Base-by-base conservation (phyloP, 2,888 invertebrate species). In the Oxycera nigricornis region DNA sequence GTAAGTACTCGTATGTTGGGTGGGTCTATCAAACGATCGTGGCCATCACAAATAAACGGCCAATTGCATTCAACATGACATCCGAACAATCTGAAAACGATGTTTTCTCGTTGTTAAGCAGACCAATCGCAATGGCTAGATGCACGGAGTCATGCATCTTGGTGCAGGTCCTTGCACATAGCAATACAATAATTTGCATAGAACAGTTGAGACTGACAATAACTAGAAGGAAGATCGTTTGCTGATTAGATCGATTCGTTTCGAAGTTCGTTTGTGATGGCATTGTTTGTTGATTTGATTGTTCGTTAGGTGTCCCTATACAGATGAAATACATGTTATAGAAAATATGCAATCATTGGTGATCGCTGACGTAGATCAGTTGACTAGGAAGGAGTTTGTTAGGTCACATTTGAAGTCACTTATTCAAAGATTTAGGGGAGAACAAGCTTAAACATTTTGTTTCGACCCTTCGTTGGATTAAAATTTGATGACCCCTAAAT, bases 41-140 rank as follows among this genome's bases (percentile, higher is more conserved):
- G 31, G 55, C 46, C 55, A 24, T 22, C 65, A 39, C 55, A 67
- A 75, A 75, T 39, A 75, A 68, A 75, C 73, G 61, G 72, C 67
- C 67, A 73, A 75, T 75, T 75, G 73, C 75, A 75, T 65, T 73
- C 52, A 68, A 67, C 73, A 73, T 75, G 75, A 75, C 75, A 75
- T 73, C 55, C 30, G 30, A 65, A 75, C 75, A 75, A 75, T 73
- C 67, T 59, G 65, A 59, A 70, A 59, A 72, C 61, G 65, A 72
- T 75, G 74, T 70, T 68, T 20, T 50, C 22, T 68, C 57, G 68
- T 75, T 72, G 72, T 65, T 52, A 70, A 35, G 70, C 20, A 52
- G 52, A 52, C 14, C 55, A 31, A 70, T 70, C 55, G 52, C 55
- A 52, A 55, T 70, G 31, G 55, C 31, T 20, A 55, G 22, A 31